These are phyloP conservation scores for Okamejei kenojei DNA, from an alignment of 2,797 vertebrate genomes.

Conservation along the genomic window DNA sequence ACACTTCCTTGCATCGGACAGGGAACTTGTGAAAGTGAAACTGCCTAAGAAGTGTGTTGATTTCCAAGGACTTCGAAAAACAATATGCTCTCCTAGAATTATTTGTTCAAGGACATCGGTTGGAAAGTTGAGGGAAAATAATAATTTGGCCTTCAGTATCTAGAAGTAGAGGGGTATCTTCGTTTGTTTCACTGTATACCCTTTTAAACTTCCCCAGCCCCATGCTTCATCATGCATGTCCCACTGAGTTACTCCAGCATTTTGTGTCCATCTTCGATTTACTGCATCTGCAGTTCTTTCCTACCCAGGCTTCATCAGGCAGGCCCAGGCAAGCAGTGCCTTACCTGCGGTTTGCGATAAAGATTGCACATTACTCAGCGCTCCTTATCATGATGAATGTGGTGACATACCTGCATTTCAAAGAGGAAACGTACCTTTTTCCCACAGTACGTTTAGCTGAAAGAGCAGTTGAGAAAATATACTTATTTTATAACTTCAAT, in stretches of 20 bases:
- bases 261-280: too few species aligned
- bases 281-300: too few species aligned
- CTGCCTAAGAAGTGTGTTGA: not conserved
- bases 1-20: too few species aligned
- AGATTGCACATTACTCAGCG: not conserved
- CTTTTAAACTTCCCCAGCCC: not conserved
- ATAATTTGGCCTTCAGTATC: not conserved
- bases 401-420: not conserved
- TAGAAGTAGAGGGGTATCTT: not conserved
- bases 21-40: not conserved
- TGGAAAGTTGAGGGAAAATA: not conserved
- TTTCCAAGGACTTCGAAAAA: not conserved
- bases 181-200: not conserved
- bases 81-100: not conserved
- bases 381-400: conserved; percentile 2
- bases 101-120: not conserved
- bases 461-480: not conserved
- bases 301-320: not conserved
- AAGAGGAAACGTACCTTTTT: not conserved
- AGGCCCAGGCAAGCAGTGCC: not conserved
- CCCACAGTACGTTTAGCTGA: conserved; percentile 1
- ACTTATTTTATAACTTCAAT: too few species aligned
- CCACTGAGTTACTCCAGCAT: too few species aligned
- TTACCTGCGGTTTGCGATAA: conserved; percentile 7
- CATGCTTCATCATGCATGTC: too few species aligned